Conservation (phyloP, 2,888 invertebrate genomes). For the Itoplectis maculator region DNA sequence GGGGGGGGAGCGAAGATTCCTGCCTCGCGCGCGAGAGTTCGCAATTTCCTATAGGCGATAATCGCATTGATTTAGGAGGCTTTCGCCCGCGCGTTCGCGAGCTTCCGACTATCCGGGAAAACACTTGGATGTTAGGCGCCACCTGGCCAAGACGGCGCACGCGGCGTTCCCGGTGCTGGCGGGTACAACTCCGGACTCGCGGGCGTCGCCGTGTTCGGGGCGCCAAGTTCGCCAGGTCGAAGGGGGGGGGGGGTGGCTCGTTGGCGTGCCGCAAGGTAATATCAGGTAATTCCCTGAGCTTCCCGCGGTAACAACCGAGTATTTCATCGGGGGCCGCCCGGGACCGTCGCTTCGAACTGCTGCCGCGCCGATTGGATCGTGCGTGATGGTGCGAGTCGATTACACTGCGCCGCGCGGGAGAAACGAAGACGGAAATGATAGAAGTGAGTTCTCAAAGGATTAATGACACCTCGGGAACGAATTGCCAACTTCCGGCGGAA, state of each 20-base stretch:
- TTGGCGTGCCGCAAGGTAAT: conserved; percentile 80
- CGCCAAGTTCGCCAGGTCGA: conserved; percentile 42
- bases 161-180: conserved; percentile 50
- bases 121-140: conserved; percentile 78
- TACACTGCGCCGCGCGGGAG: not conserved
- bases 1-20: not conserved
- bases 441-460: conserved; percentile 28
- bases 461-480: conserved; percentile 34
- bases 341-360: conserved; percentile 34
- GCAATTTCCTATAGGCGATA: conserved; percentile 80
- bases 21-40: conserved; percentile 44
- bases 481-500: conserved; percentile 21
- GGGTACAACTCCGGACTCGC: conserved; percentile 56
- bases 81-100: conserved; percentile 64
- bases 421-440: conserved; percentile 5
- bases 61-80: conserved; percentile 81
- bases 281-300: conserved; percentile 78
- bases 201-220: conserved; percentile 48
- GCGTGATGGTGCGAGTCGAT: conserved; percentile 49
- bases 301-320: conserved; percentile 71
- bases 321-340: conserved; percentile 57
- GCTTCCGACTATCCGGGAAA: conserved; percentile 81
- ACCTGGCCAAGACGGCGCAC: conserved; percentile 73
- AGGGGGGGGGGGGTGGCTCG: conserved; percentile 34
- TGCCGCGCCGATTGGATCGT: conserved; percentile 51